These are phyloP conservation scores for Tuta absoluta DNA, from an alignment of 2,888 invertebrate species.

Conservation along the genomic window DNA sequence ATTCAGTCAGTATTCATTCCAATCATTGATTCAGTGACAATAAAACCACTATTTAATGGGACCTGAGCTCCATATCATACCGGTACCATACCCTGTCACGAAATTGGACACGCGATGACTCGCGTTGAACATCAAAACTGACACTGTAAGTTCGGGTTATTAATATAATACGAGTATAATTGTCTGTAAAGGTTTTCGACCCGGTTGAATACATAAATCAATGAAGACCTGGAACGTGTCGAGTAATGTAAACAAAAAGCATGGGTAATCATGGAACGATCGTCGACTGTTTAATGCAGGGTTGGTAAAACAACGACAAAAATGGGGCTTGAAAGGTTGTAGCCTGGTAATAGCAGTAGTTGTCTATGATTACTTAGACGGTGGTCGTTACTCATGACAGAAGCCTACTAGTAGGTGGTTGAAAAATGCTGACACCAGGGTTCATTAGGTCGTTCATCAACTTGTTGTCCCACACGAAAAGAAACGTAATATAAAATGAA, in stretches of 20 bases:
- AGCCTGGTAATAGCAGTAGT: not conserved
- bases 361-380: too few species aligned
- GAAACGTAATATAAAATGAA: too few species aligned
- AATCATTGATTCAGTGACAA: constrained; percentile 27
- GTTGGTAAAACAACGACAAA: not conserved
- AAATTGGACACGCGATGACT: constrained; percentile 29
- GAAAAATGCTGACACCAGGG: too few species aligned
- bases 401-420: too few species aligned
- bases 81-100: constrained; percentile 30
- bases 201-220: not conserved
- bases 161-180: constrained; percentile 17
- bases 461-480: too few species aligned
- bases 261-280: not conserved
- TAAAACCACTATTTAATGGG: constrained; percentile 29
- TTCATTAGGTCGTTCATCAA: too few species aligned
- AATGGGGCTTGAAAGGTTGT: not conserved
- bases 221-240: not conserved
- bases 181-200: not conserved
- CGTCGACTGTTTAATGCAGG: not conserved
- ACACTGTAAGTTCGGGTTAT: constrained; percentile 25
- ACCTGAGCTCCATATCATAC: constrained; percentile 31
- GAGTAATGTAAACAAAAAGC: not conserved
- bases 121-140: constrained; percentile 29
- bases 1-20: not conserved
- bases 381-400: too few species aligned